Conservation (phyloP, 2,888 invertebrate species). For the Eupsilia transversa region DNA sequence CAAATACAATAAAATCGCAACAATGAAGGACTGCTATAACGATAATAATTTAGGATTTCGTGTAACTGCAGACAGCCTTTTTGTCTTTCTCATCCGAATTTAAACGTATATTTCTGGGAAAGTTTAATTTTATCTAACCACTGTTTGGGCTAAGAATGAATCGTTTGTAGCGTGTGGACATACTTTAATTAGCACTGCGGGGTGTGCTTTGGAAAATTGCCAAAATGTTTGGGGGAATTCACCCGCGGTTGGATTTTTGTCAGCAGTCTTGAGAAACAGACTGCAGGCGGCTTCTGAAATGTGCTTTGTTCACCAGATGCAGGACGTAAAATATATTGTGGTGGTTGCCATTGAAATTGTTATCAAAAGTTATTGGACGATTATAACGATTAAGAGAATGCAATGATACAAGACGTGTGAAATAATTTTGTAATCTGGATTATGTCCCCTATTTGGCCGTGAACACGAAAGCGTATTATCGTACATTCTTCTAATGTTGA, state of each 20-base stretch:
- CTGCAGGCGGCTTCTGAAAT: slow-evolving; percentile 31
- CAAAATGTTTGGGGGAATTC: slow-evolving; percentile 72
- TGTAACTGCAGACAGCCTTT: slow-evolving; percentile 18
- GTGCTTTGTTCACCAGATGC: slow-evolving; percentile 37
- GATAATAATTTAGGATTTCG: slow-evolving; percentile 16
- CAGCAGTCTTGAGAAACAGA: slow-evolving; percentile 45
- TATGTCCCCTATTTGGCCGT: slow-evolving; percentile 5
- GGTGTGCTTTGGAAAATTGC: slow-evolving; percentile 72
- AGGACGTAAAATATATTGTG: slow-evolving; percentile 8
- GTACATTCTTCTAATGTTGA: slow-evolving; percentile 33
- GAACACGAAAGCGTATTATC: slow-evolving; percentile 17
- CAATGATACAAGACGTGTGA: slow-evolving; percentile 20
- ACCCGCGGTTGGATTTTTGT: slow-evolving; percentile 68
- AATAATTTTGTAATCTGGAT: slow-evolving; percentile 28
- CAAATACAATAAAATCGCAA: slow-evolving; percentile 38
- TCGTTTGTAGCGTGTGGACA: slow-evolving; percentile 68
- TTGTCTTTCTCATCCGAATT: slow-evolving; percentile 23
- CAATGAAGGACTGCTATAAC: slow-evolving; percentile 21
- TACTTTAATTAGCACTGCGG: slow-evolving; percentile 77
- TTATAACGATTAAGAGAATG: slow-evolving; percentile 38
- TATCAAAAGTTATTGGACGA: slow-evolving; percentile 28
- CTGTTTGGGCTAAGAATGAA: slow-evolving; percentile 68
- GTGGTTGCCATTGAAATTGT: slow-evolving; percentile 27
- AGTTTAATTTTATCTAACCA: slow-evolving; percentile 60
- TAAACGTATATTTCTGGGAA: slow-evolving; percentile 50